Evolutionary conservation across 2,888 invertebrate species (phyloP), one percentile per base, ranked within the genome.

Genomic region (Acanthosoma haemorrhoidale): DNA sequence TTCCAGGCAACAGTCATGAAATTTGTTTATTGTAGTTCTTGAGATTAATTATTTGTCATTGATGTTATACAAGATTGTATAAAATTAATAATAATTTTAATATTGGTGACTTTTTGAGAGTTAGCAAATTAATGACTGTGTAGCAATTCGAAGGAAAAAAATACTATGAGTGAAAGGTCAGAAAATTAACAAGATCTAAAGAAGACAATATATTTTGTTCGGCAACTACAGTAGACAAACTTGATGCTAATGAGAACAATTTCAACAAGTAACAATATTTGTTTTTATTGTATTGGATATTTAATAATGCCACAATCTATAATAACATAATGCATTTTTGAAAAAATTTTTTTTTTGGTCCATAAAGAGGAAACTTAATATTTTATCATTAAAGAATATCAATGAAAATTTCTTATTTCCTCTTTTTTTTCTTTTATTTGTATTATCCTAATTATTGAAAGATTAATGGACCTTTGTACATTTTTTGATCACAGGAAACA

Each of bases 401-500:
- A 13, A 51, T 51, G n/a, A n/a, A n/a, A n/a, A n/a, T n/a, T n/a
- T n/a, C n/a, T n/a, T n/a, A n/a, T n/a, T n/a, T n/a, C n/a, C n/a
- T n/a, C n/a, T n/a, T n/a, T n/a, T n/a, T n/a, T n/a, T 18, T 21
- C 21, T 57, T 11, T 4, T 5, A 57, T 57, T 9, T 18, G 4
- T 57, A 5, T 6, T 11, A 57, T 21, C 8, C 25, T 64, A 29
- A 29, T 39, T 1, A 31, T 34, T 25, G 8, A 64, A 64, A 61
- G 21, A 61, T 32, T 61, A 13, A 64, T 64, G 64, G 64, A 64
- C 64, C 64, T 18, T 64, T 41, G 39, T 29, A 11, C 15, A 64
- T 39, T 64, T 41, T 39, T 9, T 29, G 64, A 64, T 64, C 64
- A 64, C 64, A 64, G 64, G 29, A 64, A 64, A 41, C 29, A 29